phyloP scores from a whole-genome alignment of 2,797 vertebrate species.

The Bovichtus variegatus region DNA sequence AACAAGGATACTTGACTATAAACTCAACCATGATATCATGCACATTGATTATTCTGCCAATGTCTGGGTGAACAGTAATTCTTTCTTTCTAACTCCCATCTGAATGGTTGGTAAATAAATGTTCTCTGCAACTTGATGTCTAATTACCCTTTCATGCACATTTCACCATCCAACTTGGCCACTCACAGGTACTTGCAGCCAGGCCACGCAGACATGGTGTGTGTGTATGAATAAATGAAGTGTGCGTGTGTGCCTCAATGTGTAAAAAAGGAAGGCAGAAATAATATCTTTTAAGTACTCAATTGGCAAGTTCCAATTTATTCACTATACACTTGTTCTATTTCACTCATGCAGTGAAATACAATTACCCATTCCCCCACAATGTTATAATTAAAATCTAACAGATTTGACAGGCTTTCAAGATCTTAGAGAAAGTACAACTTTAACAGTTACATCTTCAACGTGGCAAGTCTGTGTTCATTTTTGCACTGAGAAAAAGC shows the following conservation, averaged over 20 bases:
- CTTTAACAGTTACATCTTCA: background rate
- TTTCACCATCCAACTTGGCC: slow-evolving; percentile 42
- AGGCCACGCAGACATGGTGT: slow-evolving; percentile 24
- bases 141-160: slow-evolving; percentile 47
- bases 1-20: slow-evolving; percentile 52
- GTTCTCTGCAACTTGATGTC: slow-evolving; percentile 41
- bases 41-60: slow-evolving; percentile 47
- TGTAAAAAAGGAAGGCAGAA: slow-evolving; percentile 18
- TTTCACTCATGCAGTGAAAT: background rate
- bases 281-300: background rate
- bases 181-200: slow-evolving; percentile 7
- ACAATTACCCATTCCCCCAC: background rate
- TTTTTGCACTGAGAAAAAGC: background rate
- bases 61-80: slow-evolving; percentile 49
- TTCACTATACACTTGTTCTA: background rate
- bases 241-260: slow-evolving; percentile 11
- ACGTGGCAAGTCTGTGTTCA: background rate
- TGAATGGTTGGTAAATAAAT: slow-evolving; percentile 59
- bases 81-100: slow-evolving; percentile 49
- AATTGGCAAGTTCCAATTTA: slow-evolving; percentile 6
- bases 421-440: background rate
- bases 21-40: slow-evolving; percentile 62
- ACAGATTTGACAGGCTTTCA: background rate
- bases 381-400: background rate
- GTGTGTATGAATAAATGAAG: background rate